Percentiles rank a stretch among this genome's conserved stretches.
These are phyloP conservation scores for Trissolcus basalis DNA, from an alignment of 1,140 invertebrate species.

Conservation along the genomic window DNA sequence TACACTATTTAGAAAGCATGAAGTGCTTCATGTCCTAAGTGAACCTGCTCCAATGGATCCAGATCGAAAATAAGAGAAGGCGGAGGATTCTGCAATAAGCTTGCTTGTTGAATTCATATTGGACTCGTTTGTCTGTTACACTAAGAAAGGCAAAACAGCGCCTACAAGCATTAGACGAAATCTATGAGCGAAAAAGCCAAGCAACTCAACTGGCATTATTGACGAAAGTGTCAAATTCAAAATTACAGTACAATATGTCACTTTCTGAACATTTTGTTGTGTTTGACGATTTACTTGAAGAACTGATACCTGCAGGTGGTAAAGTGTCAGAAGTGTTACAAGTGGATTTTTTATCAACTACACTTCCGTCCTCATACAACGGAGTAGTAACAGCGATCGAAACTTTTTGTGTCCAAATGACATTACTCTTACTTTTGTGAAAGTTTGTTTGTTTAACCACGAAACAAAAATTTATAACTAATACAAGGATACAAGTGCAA, in stretches of 20 bases:
- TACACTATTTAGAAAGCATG: slow-evolving; percentile 26
- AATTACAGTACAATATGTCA: slow-evolving; percentile 1
- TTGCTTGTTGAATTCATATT: slow-evolving; percentile 65
- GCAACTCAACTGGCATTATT: slow-evolving; percentile 9
- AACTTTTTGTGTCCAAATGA: slow-evolving; percentile 7
- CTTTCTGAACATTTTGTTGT: slow-evolving; percentile 2
- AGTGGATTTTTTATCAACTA: background rate
- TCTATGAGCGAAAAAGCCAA: slow-evolving; percentile 35
- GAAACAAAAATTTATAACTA: background rate
- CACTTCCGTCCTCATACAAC: slow-evolving; percentile 1
- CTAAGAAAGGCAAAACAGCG: slow-evolving; percentile 39
- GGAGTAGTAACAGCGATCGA: slow-evolving; percentile 1
- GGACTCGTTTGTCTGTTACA: slow-evolving; percentile 66
- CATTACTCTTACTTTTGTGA: slow-evolving; percentile 2
- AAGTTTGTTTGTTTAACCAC: slow-evolving; percentile 2
- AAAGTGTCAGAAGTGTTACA: slow-evolving; percentile 7
- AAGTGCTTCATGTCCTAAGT: slow-evolving; percentile 10
- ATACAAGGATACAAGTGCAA: background rate
- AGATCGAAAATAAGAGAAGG: slow-evolving; percentile 60
- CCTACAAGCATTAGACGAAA: slow-evolving; percentile 64
- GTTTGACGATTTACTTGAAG: slow-evolving; percentile 4
- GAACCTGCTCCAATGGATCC: background rate
- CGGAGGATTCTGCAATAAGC: slow-evolving; percentile 61
- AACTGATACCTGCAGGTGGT: slow-evolving; percentile 3
- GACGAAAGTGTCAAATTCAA: background rate